Evolutionary conservation across 1,140 invertebrate genomes (phyloP), one percentile per base, ranked within the genome.

Genomic region (Musca vetustissima): DNA sequence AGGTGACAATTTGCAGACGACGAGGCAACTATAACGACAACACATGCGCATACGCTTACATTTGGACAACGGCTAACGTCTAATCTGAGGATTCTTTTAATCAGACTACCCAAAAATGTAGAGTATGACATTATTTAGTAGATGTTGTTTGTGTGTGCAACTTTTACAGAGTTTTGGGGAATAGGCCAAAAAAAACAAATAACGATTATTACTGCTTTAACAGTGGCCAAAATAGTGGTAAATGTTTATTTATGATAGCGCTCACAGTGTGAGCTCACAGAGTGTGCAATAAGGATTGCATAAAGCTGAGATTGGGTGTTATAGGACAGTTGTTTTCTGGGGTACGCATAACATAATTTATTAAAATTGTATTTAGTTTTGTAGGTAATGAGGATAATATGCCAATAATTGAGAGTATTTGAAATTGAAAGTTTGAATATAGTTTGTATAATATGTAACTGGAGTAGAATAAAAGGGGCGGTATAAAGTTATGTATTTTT

Each of bases 181-280:
- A 59, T 32, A 59, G n/a, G 32, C 6, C 4, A 22, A 52, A 4
- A 52, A 19, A 9, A 52, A 21, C 17, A 1, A 13, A 19, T 4
- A 52, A 22, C 49, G 21, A 52, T 21, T 43, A 43, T 43, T 13
- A 43, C 11, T 13, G 4, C 11, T 43, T 11, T 11, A 11, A 43
- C 11, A 43, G 36, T 43, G 36, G 36, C 36, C 36, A 52, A 52
- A 52, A 32, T 17, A 13, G 55, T 59, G 7, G 21, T 32, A 59
- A 59, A 59, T 59, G 55, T 59, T 59, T 59, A 59, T 59, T 59
- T 59, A 59, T 59, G 55, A 59, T 59, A 59, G 55, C 21, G 55
- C 11, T 59, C 55, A 59, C 55, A 59, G 55, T 59, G n/a, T 59
- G 55, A 43, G 36, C 36, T 43, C 36, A 43, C 6, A 8, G 36